These are phyloP conservation scores for Halocynthia aurantium DNA, from an alignment of 23 tunicate genomes.

Conservation along the genomic window DNA sequence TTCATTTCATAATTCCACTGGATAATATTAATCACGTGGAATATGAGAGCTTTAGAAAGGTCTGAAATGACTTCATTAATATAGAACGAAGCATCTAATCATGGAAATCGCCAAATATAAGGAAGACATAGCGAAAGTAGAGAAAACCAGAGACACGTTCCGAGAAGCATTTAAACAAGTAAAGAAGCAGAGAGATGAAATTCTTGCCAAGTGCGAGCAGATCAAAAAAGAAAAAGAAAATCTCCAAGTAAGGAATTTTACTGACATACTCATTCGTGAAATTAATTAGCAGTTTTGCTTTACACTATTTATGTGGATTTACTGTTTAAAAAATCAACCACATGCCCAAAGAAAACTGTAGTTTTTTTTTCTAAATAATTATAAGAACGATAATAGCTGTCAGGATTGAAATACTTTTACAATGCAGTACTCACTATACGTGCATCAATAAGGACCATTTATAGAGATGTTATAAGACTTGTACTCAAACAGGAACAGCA, in stretches of 20 bases:
- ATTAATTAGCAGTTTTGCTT: no score
- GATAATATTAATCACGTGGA: no score
- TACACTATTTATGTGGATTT: no score
- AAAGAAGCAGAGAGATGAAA: constrained; percentile 53
- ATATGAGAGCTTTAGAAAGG: neutral
- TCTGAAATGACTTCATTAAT: constrained; percentile 1
- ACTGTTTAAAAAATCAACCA: no score
- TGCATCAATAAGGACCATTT: no score
- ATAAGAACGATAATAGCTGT: no score
- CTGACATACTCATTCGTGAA: no score
- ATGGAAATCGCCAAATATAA: constrained; percentile 36
- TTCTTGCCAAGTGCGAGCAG: constrained; percentile 54
- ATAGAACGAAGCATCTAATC: constrained; percentile 27
- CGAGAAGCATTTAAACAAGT: constrained; percentile 76
- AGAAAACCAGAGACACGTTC: constrained; percentile 59
- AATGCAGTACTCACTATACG: no score
- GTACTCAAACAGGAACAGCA: constrained; percentile 40
- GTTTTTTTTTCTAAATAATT: no score
- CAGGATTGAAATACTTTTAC: no score
- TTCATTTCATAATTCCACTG: no score
- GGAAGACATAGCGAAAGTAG: constrained; percentile 46
- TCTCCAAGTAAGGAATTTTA: neutral
- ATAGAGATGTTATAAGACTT: neutral
- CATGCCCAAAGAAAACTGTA: no score
- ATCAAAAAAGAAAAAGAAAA: constrained; percentile 67